Conservation (phyloP, 2,888 invertebrate genomes). For the Nysson spinosus region DNA sequence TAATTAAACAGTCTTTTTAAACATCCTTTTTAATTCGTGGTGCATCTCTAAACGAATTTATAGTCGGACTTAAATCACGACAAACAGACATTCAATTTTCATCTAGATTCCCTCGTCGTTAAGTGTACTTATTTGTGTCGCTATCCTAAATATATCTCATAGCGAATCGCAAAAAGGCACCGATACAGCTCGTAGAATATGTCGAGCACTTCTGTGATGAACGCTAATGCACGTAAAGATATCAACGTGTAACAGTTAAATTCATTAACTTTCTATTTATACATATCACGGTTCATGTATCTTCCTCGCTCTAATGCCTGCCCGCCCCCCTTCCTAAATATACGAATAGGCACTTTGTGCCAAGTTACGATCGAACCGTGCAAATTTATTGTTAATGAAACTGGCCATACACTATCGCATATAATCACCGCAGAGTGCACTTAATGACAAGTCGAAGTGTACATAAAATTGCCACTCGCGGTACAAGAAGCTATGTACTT, state of each 20-base stretch:
- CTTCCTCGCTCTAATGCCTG: neutral
- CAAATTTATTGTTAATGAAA: constrained; percentile 14
- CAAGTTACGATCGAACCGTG: constrained; percentile 1
- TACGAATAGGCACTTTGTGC: neutral
- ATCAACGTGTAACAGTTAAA: neutral
- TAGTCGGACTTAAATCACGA: too few species aligned
- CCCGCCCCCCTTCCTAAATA: neutral
- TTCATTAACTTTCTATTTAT: neutral
- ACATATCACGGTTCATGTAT: too few species aligned
- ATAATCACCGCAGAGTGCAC: neutral
- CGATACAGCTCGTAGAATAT: neutral
- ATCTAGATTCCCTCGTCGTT: too few species aligned
- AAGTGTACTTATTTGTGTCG: too few species aligned
- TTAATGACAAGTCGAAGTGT: neutral
- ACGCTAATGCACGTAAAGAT: neutral
- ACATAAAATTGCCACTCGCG: neutral
- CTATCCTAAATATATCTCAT: too few species aligned
- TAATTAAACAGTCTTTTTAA: too few species aligned
- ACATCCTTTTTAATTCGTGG: too few species aligned
- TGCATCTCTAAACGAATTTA: too few species aligned
- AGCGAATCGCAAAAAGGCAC: neutral
- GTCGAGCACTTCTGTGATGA: neutral
- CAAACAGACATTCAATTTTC: too few species aligned
- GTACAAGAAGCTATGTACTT: neutral
- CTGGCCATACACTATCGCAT: constrained; percentile 7